Percentiles rank a stretch among this genome's conserved stretches.
Conservation (phyloP, 1,140 invertebrate genomes). For the Polypedilum pembai region DNA sequence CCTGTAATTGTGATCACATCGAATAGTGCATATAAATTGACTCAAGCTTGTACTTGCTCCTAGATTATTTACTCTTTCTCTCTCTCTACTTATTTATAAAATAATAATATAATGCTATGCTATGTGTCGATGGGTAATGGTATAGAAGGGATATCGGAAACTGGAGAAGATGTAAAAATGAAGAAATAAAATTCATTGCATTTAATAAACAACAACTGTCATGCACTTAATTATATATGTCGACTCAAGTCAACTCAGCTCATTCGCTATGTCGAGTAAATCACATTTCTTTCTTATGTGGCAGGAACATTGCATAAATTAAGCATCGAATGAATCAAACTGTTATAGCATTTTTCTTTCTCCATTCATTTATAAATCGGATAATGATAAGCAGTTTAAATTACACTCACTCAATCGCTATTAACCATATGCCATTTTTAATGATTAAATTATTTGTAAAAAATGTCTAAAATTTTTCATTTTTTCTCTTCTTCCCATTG, state of each 20-base stretch:
- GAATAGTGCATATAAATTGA: slow-evolving; percentile 3
- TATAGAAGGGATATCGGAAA: background rate
- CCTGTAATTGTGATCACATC: slow-evolving; percentile 16
- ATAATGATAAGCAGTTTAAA: slow-evolving; percentile 4
- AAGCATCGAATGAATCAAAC: background rate
- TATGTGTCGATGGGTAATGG: background rate
- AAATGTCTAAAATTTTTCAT: background rate
- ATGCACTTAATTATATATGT: slow-evolving; percentile 8
- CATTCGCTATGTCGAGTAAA: background rate
- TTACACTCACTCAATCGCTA: background rate
- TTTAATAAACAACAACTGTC: slow-evolving; percentile 12
- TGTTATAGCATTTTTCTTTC: background rate
- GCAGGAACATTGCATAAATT: slow-evolving; percentile 1
- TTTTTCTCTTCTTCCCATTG: no score
- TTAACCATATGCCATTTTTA: background rate
- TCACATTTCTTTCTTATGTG: background rate
- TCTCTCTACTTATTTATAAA: background rate
- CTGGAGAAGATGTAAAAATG: background rate
- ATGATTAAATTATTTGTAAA: background rate
- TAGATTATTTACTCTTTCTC: slow-evolving; percentile 12
- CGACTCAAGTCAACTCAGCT: slow-evolving; percentile 5
- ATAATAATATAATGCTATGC: background rate
- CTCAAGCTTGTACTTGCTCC: background rate
- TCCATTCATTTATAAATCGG: background rate
- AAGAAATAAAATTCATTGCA: slow-evolving; percentile 16